Base-by-base conservation (phyloP, 2,888 invertebrate species). In the Prosopocoilus inquinatus region DNA sequence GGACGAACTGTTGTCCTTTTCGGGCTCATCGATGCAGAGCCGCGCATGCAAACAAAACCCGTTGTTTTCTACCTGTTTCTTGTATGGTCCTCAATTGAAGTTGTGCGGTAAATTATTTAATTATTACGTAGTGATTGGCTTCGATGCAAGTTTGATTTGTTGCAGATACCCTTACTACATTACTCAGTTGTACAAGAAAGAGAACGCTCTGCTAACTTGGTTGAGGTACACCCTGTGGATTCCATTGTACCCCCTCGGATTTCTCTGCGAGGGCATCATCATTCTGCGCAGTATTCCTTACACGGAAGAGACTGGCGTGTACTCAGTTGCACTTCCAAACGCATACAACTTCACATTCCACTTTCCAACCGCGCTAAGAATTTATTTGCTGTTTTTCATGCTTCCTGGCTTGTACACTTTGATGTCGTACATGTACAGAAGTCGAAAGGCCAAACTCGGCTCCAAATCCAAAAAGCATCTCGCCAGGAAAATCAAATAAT, bases 181-280 rank as follows among this genome's bases (percentile, higher is more conserved):
- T 70, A 81, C 89, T 0, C 88, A 90, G 68, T 77, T 92, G 0
- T 84, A 92, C 68, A 87, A 90, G 55, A 84, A 84, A 20, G 86
- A 92, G 56, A 80, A 90, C 33, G 81, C 83, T 44, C 68, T 90
- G 2, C 75, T 97, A 7, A 96, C 94, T 0, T 97, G 96, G 96
- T 77, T 97, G 2, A 84, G 97, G 11, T 96, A 97, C 75, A 90
- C 92, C 0, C 82, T 94, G 53, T 98, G 96, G 96, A 92, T 97
- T 62, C 88, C 93, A 0, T 81, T 96, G 0, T 97, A 96, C 76
- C 97, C 97, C 0, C 72, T 95, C 36, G 96, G 96, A 4, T 87
- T 95, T 64, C 70, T 94, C 1, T 90, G 91, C 69, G 96, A 97
- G 80, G 90, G 92, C 0, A 85, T 90, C 2, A 83, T 92, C 9